Base-by-base conservation (phyloP, 2,797 vertebrate genomes). In the Tympanoctomys barrerae region DNA sequence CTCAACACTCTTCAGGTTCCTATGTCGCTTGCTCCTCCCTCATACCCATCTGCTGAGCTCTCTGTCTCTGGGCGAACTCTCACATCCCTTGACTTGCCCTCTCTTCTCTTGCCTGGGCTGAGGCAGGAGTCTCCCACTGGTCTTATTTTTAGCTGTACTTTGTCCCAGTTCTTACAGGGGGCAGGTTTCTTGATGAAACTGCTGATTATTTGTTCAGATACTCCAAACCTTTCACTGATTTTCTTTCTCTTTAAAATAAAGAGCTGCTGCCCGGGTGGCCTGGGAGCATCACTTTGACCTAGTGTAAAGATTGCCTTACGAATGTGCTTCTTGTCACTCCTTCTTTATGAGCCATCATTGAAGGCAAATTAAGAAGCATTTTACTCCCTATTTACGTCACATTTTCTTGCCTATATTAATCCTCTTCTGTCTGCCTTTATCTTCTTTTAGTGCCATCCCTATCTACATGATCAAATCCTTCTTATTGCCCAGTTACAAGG, bases 151-250 rank as follows among this genome's bases (percentile, higher is more conserved):
- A 42, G 8, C 42, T 83, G 33, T 80, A 54, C 26, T 80, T 46
- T 16, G 9, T 49, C 88, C 54, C 28, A 14, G 54, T 75, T n/a
- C 49, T 90, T 64, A 49, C 54, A 84, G 71, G 49, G 26, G 81
- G n/a, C 71, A 84, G 19, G 49, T 71, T 94, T 93, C 71, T 96
- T 0, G 1, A 93, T 87, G 71, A 33, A 68, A 85, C 62, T 49
- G 49, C 87, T 89, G 84, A 93, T 87, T 89, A 54, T 78, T 88
- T 89, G 81, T 33, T 94, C 49, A 33, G 71, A 46, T 57, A 7
- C 42, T 81, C 46, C 82, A 91, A 46, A 91, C 6, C 42, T 93
- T 96, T 77, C 42, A 64, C 62, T 88, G 86, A 57, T 78, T 95
- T 96, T 54, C 46, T 52, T 89, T 91, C 64, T 16, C 7, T 70